These are phyloP conservation scores for Hippopotamus amphibius DNA, from an alignment of 2,113 vertebrate species.

Conservation along the genomic window DNA sequence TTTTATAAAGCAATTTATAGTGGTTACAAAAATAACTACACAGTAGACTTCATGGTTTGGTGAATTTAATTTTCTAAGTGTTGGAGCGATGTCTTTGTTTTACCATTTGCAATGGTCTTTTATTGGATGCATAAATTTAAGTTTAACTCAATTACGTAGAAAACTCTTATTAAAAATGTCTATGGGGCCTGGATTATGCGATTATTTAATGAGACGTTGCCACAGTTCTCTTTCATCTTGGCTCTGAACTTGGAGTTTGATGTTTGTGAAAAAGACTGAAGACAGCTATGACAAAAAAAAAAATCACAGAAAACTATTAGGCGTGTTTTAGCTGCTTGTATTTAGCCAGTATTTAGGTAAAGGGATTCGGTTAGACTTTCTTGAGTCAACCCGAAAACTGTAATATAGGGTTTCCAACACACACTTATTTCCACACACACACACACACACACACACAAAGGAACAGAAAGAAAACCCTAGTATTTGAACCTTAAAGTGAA, in stretches of 20 bases:
- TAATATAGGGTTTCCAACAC: conserved; percentile 2
- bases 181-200: conserved; percentile 49
- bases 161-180: conserved; percentile 54
- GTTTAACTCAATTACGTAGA: conserved; percentile 69
- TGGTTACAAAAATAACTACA: conserved; percentile 79
- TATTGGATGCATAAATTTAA: conserved; percentile 82
- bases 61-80: conserved; percentile 82
- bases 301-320: not conserved
- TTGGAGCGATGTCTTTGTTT: conserved; percentile 75
- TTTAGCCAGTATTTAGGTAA: not conserved
- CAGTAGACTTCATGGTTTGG: conserved; percentile 64
- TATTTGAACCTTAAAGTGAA: not conserved
- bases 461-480: not conserved
- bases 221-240: conserved; percentile 67
- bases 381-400: not conserved
- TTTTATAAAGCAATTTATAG: conserved; percentile 76
- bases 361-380: not conserved
- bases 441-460: not conserved
- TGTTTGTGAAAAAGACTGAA: conserved; percentile 49
- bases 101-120: conserved; percentile 71
- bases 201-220: conserved; percentile 74
- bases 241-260: conserved; percentile 57
- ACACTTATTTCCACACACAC: not conserved
- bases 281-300: not conserved
- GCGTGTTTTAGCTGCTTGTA: not conserved